Evolutionary conservation across 2,113 vertebrate genomes (phyloP).

Genomic region (Atherinomorus stipes): DNA sequence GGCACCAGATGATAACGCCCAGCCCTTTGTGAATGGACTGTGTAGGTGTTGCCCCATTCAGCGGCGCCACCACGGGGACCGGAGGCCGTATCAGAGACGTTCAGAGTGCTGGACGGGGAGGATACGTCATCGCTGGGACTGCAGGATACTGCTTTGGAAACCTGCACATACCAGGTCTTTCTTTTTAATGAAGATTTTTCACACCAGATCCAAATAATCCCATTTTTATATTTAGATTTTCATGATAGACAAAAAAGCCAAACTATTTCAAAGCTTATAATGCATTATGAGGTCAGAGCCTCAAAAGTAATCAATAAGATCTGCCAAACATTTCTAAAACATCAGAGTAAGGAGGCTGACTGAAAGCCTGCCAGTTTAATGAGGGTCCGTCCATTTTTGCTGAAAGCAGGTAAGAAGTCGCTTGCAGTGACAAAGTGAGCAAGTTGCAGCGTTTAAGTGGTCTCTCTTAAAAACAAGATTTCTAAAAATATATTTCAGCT

Average conservation of each 20-base stretch:
- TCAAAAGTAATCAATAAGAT: not conserved
- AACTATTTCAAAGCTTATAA: no score
- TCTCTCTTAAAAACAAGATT: no score
- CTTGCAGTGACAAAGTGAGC: no score
- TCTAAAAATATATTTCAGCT: no score
- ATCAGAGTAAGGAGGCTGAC: not conserved
- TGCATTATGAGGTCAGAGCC: not conserved
- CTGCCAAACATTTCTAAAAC: not conserved
- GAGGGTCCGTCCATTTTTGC: not conserved
- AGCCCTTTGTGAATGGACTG: not conserved
- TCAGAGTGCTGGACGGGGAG: conserved; percentile 90
- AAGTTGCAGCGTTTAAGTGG: no score
- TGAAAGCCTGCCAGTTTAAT: no score
- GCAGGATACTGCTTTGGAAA: conserved; percentile 95
- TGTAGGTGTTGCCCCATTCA: conserved; percentile 91
- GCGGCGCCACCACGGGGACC: conserved; percentile 91
- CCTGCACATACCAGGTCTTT: conserved; percentile 88
- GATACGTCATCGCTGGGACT: conserved; percentile 91
- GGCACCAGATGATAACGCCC: not conserved
- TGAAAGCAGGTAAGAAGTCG: not conserved
- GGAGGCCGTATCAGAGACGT: conserved; percentile 92
- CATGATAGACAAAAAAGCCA: no score
- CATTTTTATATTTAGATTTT: no score
- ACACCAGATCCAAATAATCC: no score
- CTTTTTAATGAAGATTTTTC: no score